A percentile compares a stretch with the other conserved stretches of the same genome.
Evolutionary conservation across 2,888 invertebrate species (phyloP).

Genomic region (Notodonta ziczac): DNA sequence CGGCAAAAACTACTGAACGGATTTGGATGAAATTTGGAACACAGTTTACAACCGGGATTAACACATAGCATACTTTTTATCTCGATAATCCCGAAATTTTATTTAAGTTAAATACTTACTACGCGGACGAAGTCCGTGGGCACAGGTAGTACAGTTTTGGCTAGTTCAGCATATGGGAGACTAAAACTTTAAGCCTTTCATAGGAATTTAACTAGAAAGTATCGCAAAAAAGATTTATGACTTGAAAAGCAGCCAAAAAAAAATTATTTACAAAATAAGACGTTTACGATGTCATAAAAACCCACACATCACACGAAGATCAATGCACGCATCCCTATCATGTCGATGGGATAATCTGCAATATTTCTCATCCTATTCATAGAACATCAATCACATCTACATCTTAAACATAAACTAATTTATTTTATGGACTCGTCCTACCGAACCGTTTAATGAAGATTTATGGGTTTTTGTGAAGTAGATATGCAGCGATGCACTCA

Average conservation of each 20-base stretch:
- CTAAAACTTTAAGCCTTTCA: no score
- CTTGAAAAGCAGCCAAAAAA: background rate
- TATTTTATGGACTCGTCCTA: constrained; percentile 29
- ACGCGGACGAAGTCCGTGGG: no score
- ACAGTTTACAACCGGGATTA: no score
- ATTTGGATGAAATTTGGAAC: no score
- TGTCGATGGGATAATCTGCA: constrained; percentile 16
- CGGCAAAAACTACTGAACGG: no score
- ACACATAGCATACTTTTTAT: no score
- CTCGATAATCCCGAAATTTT: no score
- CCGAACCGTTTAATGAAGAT: constrained; percentile 50
- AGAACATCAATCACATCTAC: constrained; percentile 49
- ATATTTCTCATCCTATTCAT: constrained; percentile 45
- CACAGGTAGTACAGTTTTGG: no score
- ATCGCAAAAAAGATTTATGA: no score
- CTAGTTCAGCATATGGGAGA: no score
- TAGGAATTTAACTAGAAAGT: no score
- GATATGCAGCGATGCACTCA: constrained; percentile 42
- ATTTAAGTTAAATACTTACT: no score
- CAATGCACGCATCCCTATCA: constrained; percentile 33
- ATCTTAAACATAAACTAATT: constrained; percentile 44
- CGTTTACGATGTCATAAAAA: constrained; percentile 20
- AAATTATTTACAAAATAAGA: background rate
- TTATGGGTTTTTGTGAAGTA: constrained; percentile 35
- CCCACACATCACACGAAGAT: constrained; percentile 41